A percentile compares a stretch with the other conserved stretches of the same genome.
Evolutionary conservation across 2,113 vertebrate species (phyloP).

Genomic region (Anoplopoma fimbria): DNA sequence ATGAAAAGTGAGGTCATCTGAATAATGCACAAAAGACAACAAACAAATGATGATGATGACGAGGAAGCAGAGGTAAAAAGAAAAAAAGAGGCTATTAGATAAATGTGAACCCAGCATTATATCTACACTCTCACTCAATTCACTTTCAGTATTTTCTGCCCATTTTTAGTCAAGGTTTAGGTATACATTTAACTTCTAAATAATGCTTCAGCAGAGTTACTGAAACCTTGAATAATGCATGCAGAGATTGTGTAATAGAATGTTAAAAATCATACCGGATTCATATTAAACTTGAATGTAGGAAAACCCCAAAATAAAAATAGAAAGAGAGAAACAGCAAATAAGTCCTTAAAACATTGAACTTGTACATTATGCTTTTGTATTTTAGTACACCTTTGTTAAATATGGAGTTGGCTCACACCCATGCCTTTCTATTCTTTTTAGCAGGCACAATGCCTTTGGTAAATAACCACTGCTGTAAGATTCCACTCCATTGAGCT

Average conservation of each 20-base stretch:
- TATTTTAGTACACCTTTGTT: conserved; percentile 32
- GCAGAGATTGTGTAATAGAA: not conserved
- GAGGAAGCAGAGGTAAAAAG: not conserved
- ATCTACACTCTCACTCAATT: not conserved
- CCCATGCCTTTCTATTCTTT: conserved; percentile 39
- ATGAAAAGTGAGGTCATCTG: not conserved
- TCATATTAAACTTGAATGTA: not conserved
- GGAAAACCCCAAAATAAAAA: not conserved
- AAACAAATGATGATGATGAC: not conserved
- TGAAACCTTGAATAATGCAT: not conserved
- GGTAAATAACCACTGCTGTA: conserved; percentile 67
- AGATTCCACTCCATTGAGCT: conserved; percentile 70
- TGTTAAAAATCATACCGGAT: not conserved
- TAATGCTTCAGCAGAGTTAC: not conserved
- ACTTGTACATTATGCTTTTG: conserved; percentile 13
- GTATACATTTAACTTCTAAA: not conserved
- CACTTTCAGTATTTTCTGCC: not conserved
- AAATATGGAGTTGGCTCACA: conserved; percentile 41
- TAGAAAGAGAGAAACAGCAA: not conserved
- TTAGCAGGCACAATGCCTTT: conserved; percentile 58
- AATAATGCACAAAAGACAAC: not conserved
- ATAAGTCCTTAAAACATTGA: conserved; percentile 13
- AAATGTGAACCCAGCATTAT: not conserved
- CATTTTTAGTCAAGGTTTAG: not conserved
- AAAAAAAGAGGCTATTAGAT: not conserved